Evolutionary conservation across 92 coral and sea anemone species (phyloP), one percentile per base, ranked within the genome.

Genomic region (Palythoa grandiflora): DNA sequence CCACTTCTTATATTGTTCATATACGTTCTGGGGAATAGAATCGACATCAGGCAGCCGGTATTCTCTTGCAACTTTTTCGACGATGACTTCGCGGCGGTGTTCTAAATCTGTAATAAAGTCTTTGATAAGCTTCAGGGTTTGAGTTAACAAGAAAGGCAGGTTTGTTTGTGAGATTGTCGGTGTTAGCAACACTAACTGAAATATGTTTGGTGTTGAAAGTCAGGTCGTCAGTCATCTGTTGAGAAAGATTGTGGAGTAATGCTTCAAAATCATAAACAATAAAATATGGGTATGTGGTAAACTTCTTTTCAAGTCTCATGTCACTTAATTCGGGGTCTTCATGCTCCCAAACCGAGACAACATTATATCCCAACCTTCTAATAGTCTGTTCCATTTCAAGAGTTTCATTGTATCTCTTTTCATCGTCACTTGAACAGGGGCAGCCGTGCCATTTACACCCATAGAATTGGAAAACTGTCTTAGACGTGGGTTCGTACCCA

Each of bases 1-100:
- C 90, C 86, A 65, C 51, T 63, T 63, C n/a, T 47, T 83, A 72
- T 83, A 66, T 52, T 83, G 87, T 20, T 35, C 57, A 61, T 57
- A 40, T 28, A 83, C 87, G 87, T 83, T 83, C 60, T 83, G n/a
- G 37, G 87, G 87, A 2, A 83, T 68, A 15, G 87, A 83, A 38
- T 83, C 87, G 66, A 66, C 28, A 39, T 83, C 87, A 10, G 87
- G 87, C 59, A 83, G 39, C 6, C 52, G 77, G 77, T 83, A 83
- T 83, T 83, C 87, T 66, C 77, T 83, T 38, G n/a, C 88, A 11
- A 89, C 68, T 38, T 75, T 83, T 10, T 57, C 55, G 55, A 75
- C 63, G 40, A 83, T 83, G 57, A 37, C 87, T 38, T 78, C 66
- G 44, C 83, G 83, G 70, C 88, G 68, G 36, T 88, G 76, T n/a